Base-by-base conservation (phyloP, 2,113 vertebrate genomes). In the Eretmochelys imbricata region DNA sequence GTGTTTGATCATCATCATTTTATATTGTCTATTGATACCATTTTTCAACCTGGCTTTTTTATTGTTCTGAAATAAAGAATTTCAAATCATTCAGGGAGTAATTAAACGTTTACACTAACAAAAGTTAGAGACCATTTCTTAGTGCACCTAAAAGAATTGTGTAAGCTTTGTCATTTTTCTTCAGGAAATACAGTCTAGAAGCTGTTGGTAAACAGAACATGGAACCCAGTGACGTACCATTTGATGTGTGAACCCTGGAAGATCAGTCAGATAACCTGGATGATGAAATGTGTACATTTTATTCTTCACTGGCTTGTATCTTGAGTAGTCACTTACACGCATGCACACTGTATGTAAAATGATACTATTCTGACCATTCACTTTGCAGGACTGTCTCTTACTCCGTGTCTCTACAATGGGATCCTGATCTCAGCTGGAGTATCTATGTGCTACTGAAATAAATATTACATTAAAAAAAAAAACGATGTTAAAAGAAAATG, bases 31-130 rank as follows among this genome's bases (percentile, higher is more conserved):
- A 16, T 27, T 48, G 25, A 14, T 29, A 62, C 57, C 27, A 62
- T 72, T n/a, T 35, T 72, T 48, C 62, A 92, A 94, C 62, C 90
- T 55, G 13, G 48, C 51, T 51, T 95, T 12, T 50, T 82, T 5
- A 16, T 11, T 49, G 25, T 35, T 93, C 93, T 59, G 90, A 93
- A 95, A 87, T 27, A 22, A 53, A 94, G 27, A 35, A 2, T 10
- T 51, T 57, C 53, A n/a, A 72, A 82, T 90, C 83, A 84, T 4
- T 3, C 17, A 29, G 31, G 8, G 6, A 13, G 91, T 69, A 29
- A 12, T 4, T n/a, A 54, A 75, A 85, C 24, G 6, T 84, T 89
- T 38, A 53, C 53, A 11, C 27, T n/a, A 42, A 22, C 42, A 49
- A 86, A 81, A 80, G 55, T 79, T 50, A 6, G 6, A 69, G 42